A percentile compares a stretch with the other conserved stretches of the same genome.
Evolutionary conservation across 2,113 vertebrate genomes (phyloP).

Genomic region (Mola mola): DNA sequence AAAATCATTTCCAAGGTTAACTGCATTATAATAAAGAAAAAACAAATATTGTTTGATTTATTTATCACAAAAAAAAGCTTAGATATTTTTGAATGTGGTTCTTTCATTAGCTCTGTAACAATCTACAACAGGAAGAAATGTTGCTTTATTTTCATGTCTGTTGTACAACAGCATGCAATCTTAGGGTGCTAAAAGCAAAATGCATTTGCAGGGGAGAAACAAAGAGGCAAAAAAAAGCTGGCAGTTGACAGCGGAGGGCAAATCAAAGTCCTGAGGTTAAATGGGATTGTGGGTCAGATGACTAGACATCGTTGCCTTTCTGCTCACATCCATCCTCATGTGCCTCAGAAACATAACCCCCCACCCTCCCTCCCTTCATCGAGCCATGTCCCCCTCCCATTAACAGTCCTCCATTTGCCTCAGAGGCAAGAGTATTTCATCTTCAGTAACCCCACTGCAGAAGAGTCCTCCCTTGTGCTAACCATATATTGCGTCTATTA

Average conservation of each 20-base stretch:
- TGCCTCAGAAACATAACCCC: constrained; percentile 44
- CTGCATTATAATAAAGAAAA: no score
- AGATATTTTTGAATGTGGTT: no score
- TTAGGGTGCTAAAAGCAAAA: no score
- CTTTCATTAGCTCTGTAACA: no score
- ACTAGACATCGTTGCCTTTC: constrained; percentile 61
- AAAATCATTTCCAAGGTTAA: no score
- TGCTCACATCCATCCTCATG: constrained; percentile 41
- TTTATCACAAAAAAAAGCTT: no score
- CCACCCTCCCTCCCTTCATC: background rate
- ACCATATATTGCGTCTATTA: background rate
- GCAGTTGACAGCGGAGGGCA: constrained; percentile 60
- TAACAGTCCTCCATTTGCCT: constrained; percentile 49
- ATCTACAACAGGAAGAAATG: no score
- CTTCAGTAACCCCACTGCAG: constrained; percentile 47
- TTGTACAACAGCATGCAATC: no score
- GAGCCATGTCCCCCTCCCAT: constrained; percentile 16
- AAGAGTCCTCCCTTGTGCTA: constrained; percentile 28
- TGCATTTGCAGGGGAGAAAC: constrained; percentile 28
- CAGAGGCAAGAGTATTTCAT: constrained; percentile 53
- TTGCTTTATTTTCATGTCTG: no score
- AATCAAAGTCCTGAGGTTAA: constrained; percentile 73
- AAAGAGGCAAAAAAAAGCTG: constrained; percentile 44
- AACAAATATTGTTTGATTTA: no score
- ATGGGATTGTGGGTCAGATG: constrained; percentile 77